Conservation (phyloP, 2,113 vertebrate species). For the Propithecus coquereli region DNA sequence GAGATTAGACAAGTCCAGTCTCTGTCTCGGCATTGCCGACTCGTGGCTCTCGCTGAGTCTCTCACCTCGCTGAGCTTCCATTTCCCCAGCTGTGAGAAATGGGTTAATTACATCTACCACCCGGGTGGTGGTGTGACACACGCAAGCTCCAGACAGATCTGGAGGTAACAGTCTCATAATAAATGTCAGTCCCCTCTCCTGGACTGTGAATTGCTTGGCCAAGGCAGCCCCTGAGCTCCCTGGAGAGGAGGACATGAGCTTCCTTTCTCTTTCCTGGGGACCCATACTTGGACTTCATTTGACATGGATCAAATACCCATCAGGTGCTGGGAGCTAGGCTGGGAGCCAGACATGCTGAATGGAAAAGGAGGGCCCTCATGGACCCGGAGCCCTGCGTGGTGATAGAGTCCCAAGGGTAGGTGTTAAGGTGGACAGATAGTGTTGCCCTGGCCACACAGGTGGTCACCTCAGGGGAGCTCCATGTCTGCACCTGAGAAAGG, state of each 20-base stretch:
- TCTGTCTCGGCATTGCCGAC: accelerated
- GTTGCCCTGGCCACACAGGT: accelerated
- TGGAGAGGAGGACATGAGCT: not conserved
- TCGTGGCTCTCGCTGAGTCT: not conserved
- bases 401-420: accelerated
- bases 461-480: not conserved
- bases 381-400: not conserved
- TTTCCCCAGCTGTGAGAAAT: not conserved
- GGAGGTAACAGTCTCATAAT: not conserved
- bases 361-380: not conserved
- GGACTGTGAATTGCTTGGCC: not conserved
- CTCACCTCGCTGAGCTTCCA: not conserved
- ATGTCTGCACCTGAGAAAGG: not conserved
- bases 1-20: not conserved
- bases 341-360: not conserved
- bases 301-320: not conserved
- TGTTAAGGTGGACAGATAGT: not conserved
- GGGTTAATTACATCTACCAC: not conserved
- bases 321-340: not conserved
- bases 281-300: not conserved
- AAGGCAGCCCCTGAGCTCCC: not conserved
- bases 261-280: not conserved
- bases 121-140: not conserved
- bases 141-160: not conserved
- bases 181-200: not conserved